phyloP scores from a whole-genome alignment of 2,113 vertebrate genomes.

The Recurvirostra avosetta region DNA sequence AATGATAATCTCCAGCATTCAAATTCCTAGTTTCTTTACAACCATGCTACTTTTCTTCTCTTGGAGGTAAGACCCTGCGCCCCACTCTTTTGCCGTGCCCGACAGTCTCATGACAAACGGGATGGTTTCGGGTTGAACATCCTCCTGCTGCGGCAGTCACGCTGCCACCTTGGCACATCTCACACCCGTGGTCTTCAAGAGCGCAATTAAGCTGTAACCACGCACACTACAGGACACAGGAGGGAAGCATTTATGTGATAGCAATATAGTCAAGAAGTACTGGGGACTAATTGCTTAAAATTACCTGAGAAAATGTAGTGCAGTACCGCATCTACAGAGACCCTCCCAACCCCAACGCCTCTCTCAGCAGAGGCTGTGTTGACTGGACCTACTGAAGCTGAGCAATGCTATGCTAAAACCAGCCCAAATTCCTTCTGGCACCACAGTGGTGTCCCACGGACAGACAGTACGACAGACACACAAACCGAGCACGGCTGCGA shows the following conservation, averaged over 20 bases:
- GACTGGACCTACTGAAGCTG: not conserved
- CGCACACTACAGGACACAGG: rapidly evolving
- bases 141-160: not conserved
- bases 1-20: not conserved
- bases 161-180: not conserved
- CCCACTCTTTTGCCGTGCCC: too few species aligned
- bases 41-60: too few species aligned
- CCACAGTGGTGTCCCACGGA: rapidly evolving
- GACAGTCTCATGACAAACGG: rapidly evolving
- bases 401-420: not conserved
- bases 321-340: not conserved
- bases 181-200: not conserved
- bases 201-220: not conserved
- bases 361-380: not conserved
- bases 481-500: rapidly evolving
- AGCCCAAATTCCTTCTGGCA: not conserved
- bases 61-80: not conserved
- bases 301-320: not conserved
- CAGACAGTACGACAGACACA: rapidly evolving
- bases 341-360: not conserved
- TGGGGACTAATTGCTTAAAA: not conserved
- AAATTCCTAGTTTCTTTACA: not conserved
- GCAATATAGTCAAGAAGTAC: not conserved
- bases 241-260: not conserved
- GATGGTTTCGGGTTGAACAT: rapidly evolving